Conservation (phyloP, 2,888 invertebrate species). For the Xylocampa areola region DNA sequence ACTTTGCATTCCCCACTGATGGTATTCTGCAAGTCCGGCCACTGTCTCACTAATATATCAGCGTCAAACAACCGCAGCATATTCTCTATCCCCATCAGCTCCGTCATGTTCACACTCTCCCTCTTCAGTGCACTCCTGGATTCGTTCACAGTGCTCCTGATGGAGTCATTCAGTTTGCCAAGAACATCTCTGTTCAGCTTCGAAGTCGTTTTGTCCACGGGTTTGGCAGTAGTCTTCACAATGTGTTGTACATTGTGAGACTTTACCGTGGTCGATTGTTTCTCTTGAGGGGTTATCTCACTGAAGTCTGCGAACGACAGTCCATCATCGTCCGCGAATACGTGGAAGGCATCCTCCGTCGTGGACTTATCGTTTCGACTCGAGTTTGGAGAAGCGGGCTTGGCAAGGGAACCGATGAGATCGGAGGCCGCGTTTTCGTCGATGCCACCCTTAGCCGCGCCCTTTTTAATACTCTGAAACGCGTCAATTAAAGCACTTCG, state of each 20-base stretch:
- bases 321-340: slow-evolving; percentile 84
- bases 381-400: slow-evolving; percentile 59
- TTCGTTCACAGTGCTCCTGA: slow-evolving; percentile 79
- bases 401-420: slow-evolving; percentile 76
- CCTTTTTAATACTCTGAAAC: slow-evolving; percentile 85
- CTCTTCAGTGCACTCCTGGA: slow-evolving; percentile 70
- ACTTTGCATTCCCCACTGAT: slow-evolving; percentile 87
- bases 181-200: slow-evolving; percentile 75
- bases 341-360: slow-evolving; percentile 75
- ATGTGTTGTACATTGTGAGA: slow-evolving; percentile 86
- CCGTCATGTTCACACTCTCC: slow-evolving; percentile 59
- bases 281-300: slow-evolving; percentile 68
- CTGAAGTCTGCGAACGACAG: slow-evolving; percentile 81
- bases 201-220: slow-evolving; percentile 70
- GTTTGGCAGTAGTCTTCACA: slow-evolving; percentile 77
- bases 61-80: slow-evolving; percentile 90
- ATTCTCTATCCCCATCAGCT: slow-evolving; percentile 82
- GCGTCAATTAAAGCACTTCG: slow-evolving; percentile 84
- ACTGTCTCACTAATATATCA: slow-evolving; percentile 89
- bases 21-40: slow-evolving; percentile 83
- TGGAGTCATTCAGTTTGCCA: slow-evolving; percentile 76
- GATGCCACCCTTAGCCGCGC: slow-evolving; percentile 78
- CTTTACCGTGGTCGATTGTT: slow-evolving; percentile 77
- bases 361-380: slow-evolving; percentile 66
- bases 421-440: slow-evolving; percentile 80